phyloP scores from a whole-genome alignment of 2,888 invertebrate genomes.

The Caenorhabditis sinica region DNA sequence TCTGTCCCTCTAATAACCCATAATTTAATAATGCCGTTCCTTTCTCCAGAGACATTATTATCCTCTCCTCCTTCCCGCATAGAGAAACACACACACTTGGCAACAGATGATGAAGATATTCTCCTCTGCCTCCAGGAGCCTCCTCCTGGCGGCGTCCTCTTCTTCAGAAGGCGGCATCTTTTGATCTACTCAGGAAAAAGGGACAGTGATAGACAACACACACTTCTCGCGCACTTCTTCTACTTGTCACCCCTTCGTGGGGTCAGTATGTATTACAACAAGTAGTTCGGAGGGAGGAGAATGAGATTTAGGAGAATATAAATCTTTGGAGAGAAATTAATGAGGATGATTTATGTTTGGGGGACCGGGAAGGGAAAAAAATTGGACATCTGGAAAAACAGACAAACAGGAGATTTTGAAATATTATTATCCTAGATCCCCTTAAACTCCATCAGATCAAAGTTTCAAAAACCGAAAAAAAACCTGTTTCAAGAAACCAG shows the following conservation, averaged over 20 bases:
- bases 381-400: too few relatives aligned
- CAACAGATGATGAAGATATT: slow-evolving; percentile 59
- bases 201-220: slow-evolving; percentile 30
- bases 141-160: slow-evolving; percentile 5
- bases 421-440: too few relatives aligned
- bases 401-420: too few relatives aligned
- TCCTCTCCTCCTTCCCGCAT: slow-evolving; percentile 1
- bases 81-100: slow-evolving; percentile 16
- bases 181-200: slow-evolving; percentile 39
- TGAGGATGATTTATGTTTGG: neutral
- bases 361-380: too few relatives aligned
- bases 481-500: too few relatives aligned
- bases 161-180: neutral
- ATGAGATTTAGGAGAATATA: neutral
- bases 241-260: too few relatives aligned
- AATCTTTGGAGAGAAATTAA: neutral
- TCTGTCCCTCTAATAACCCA: slow-evolving; percentile 59
- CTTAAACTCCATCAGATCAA: too few relatives aligned
- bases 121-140: slow-evolving; percentile 11
- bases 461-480: too few relatives aligned
- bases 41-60: too few relatives aligned
- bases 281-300: neutral
- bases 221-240: slow-evolving; percentile 48
- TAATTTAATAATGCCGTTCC: slow-evolving; percentile 60
- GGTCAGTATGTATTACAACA: slow-evolving; percentile 33